Percentiles rank a stretch among this genome's conserved stretches.
Evolutionary conservation across 2,888 invertebrate genomes (phyloP).

Genomic region (Kryphioiulus occultus): DNA sequence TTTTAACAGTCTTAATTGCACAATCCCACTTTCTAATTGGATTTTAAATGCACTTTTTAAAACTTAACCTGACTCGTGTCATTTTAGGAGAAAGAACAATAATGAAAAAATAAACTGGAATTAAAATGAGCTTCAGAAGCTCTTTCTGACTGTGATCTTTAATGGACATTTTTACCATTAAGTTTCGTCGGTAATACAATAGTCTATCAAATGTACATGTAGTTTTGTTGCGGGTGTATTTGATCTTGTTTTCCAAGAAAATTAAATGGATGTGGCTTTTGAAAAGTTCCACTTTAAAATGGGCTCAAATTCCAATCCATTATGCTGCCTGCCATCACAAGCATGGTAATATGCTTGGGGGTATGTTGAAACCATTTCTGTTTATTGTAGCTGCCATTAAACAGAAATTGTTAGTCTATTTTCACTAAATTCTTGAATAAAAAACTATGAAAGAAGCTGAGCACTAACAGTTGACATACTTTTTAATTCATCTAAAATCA

Average conservation of each 20-base stretch:
- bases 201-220: not conserved
- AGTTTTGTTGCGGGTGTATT: not conserved
- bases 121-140: not conserved
- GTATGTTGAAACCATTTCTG: not conserved
- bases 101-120: not conserved
- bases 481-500: too few relatives aligned
- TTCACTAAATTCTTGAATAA: not conserved
- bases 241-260: not conserved
- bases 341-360: not conserved
- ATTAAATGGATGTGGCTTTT: not conserved
- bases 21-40: not conserved
- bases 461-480: not conserved
- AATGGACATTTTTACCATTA: not conserved
- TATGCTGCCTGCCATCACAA: not conserved
- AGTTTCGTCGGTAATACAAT: not conserved
- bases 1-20: not conserved
- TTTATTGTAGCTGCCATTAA: not conserved
- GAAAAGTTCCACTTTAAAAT: not conserved
- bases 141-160: constrained; percentile 12
- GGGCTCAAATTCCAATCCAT: not conserved
- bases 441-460: not conserved
- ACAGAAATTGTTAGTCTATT: not conserved
- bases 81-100: not conserved
- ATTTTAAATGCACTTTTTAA: not conserved
- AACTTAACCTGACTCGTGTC: not conserved